Evolutionary conservation across 2,797 vertebrate genomes (phyloP).

Genomic region (Micrastur ruficollis): DNA sequence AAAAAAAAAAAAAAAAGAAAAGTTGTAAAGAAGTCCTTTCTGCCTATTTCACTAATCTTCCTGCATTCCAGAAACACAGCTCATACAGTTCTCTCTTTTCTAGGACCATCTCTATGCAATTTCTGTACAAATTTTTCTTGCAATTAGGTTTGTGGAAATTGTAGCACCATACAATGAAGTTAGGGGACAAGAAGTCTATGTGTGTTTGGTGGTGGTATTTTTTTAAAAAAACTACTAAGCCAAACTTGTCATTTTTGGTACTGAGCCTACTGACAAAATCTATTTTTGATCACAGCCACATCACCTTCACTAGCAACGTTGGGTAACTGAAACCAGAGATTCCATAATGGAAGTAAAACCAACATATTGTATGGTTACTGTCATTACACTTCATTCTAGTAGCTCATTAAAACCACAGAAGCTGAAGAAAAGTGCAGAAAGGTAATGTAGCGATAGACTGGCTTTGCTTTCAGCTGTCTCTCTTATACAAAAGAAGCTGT

Average conservation of each 20-base stretch:
- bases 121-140: neutral
- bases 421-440: neutral
- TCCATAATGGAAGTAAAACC: neutral
- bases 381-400: neutral
- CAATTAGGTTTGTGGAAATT: neutral
- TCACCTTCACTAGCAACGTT: neutral
- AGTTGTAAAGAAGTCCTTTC: neutral
- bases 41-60: neutral
- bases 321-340: neutral
- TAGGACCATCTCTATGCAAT: neutral
- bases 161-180: neutral
- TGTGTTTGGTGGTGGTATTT: neutral
- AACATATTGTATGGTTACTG: neutral
- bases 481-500: neutral
- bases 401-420: neutral
- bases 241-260: neutral
- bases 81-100: neutral
- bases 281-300: neutral
- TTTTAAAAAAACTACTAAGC: neutral
- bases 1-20: neutral
- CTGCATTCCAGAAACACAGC: neutral
- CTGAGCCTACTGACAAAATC: neutral
- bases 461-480: neutral
- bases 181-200: neutral
- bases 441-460: neutral